These are phyloP conservation scores for Xyliphius kryptos DNA, from an alignment of 2,113 vertebrate species.

Conservation along the genomic window DNA sequence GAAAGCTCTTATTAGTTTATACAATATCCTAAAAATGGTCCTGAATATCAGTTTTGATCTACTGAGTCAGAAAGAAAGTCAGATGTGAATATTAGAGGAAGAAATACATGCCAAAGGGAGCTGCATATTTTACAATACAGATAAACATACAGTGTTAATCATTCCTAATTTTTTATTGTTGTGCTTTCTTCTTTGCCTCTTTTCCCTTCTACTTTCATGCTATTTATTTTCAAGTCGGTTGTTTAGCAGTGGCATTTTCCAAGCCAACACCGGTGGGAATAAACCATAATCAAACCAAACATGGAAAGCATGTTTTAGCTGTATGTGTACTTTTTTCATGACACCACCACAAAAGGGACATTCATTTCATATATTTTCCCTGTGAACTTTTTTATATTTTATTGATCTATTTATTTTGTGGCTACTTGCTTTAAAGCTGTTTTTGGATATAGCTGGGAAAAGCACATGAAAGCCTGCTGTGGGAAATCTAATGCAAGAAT, in stretches of 20 bases:
- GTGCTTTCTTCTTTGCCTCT: neutral
- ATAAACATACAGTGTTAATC: neutral
- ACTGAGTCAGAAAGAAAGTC: neutral
- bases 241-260: neutral
- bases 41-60: neutral
- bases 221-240: neutral
- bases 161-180: neutral
- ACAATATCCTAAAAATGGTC: neutral
- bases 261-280: conserved; percentile 26
- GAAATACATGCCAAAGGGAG: neutral
- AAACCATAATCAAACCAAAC: conserved; percentile 30
- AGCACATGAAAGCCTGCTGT: conserved; percentile 24
- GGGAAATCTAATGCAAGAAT: conserved; percentile 24
- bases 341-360: conserved; percentile 25
- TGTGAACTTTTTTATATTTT: conserved; percentile 21
- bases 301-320: conserved; percentile 25
- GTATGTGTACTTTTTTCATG: conserved; percentile 1
- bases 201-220: neutral
- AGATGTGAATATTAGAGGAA: neutral
- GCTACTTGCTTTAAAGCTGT: conserved; percentile 26
- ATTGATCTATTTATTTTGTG: conserved; percentile 24
- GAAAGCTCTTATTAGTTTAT: neutral
- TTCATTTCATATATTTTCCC: conserved; percentile 13
- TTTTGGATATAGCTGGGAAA: conserved; percentile 39
- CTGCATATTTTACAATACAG: neutral